These are phyloP conservation scores for Lutjanus erythropterus DNA, from an alignment of 2,113 vertebrate genomes.

Conservation along the genomic window DNA sequence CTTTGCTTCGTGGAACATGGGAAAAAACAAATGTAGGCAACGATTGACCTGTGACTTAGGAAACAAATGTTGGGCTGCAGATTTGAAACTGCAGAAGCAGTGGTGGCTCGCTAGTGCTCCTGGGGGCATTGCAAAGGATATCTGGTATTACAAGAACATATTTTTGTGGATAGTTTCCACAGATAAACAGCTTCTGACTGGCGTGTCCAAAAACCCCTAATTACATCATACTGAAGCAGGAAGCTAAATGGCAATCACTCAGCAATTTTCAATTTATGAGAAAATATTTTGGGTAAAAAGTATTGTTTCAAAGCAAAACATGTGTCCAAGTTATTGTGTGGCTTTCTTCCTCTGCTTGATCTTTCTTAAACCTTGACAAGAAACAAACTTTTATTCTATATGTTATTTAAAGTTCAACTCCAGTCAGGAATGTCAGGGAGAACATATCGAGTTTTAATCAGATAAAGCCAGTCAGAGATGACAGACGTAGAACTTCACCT, in stretches of 20 bases:
- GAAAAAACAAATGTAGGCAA: slow-evolving; percentile 77
- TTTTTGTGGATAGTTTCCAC: slow-evolving; percentile 66
- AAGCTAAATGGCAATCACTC: slow-evolving; percentile 31
- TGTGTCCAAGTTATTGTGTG: background rate
- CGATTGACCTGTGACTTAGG: slow-evolving; percentile 80
- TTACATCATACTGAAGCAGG: slow-evolving; percentile 52
- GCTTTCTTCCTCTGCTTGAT: background rate
- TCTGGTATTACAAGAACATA: slow-evolving; percentile 65
- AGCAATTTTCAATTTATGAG: slow-evolving; percentile 26
- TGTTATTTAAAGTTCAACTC: background rate
- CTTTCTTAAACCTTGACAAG: slow-evolving; percentile 18
- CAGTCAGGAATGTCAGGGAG: slow-evolving; percentile 3
- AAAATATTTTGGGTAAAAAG: slow-evolving; percentile 29
- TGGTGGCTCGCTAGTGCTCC: slow-evolving; percentile 51
- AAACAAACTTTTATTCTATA: background rate
- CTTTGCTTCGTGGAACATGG: slow-evolving; percentile 76
- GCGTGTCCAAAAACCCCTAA: slow-evolving; percentile 22
- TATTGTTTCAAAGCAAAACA: slow-evolving; percentile 13
- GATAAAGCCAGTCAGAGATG: background rate
- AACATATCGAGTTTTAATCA: background rate
- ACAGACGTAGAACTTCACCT: slow-evolving; percentile 19
- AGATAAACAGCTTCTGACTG: slow-evolving; percentile 58
- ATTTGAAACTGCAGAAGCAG: slow-evolving; percentile 72
- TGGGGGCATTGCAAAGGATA: slow-evolving; percentile 72
- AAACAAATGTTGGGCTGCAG: slow-evolving; percentile 79